Conservation (phyloP, 2,888 invertebrate genomes). For the Selenia dentaria region DNA sequence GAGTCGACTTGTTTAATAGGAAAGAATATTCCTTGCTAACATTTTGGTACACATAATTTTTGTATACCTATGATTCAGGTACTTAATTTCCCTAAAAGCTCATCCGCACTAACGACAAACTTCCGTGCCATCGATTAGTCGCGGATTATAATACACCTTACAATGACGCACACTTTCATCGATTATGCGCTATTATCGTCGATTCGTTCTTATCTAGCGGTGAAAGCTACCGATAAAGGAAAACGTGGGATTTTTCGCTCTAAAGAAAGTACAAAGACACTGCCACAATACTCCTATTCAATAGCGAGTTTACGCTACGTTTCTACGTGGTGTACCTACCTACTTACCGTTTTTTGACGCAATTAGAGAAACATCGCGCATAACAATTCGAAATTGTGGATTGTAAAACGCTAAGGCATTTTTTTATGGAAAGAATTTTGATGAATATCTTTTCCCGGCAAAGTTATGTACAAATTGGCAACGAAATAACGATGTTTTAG, state of each 20-base stretch:
- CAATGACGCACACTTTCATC: conserved; percentile 55
- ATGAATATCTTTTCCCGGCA: conserved; percentile 13
- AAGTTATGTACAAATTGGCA: conserved; percentile 12
- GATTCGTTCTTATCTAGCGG: conserved; percentile 68
- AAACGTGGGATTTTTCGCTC: conserved; percentile 72
- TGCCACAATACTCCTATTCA: conserved; percentile 47
- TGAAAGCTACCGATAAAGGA: conserved; percentile 75
- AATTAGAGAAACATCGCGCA: conserved; percentile 45
- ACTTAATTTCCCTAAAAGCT: too few relatives aligned
- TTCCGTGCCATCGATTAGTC: conserved; percentile 29
- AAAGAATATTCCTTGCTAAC: too few relatives aligned
- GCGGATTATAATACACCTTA: conserved; percentile 19
- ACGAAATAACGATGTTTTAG: conserved; percentile 5
- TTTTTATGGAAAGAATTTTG: conserved; percentile 23
- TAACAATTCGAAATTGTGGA: conserved; percentile 17
- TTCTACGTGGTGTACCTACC: conserved; percentile 61
- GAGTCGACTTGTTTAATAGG: too few relatives aligned
- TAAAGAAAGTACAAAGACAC: conserved; percentile 68
- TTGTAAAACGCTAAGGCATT: conserved; percentile 13
- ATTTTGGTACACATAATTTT: too few relatives aligned
- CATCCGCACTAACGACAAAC: conserved; percentile 11
- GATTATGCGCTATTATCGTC: conserved; percentile 60
- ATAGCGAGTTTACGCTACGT: conserved; percentile 48
- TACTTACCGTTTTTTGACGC: conserved; percentile 55
- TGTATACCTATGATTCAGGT: too few relatives aligned